Evolutionary conservation across 2,888 invertebrate species (phyloP), one percentile per base, ranked within the genome.

Genomic region (Iphiclides podalirius): DNA sequence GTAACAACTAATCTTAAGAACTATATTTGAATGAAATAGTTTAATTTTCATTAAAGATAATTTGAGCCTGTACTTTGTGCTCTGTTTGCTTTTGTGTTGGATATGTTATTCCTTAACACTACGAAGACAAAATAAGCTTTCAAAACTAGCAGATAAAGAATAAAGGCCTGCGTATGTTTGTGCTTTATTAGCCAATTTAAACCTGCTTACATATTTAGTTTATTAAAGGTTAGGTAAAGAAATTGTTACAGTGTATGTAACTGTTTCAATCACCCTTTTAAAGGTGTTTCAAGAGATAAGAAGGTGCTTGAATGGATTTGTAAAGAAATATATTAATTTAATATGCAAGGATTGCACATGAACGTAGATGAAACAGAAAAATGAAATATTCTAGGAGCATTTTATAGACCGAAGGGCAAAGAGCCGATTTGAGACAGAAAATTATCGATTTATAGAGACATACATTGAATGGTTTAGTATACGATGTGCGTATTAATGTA

Each of bases 51-150:
- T 61, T 67, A 69, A 62, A 67, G 70, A 72, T 61, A 68, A 64
- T 83, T 84, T 84, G 86, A 83, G 85, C 81, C 83, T 75, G 66
- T 55, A 51, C 50, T 81, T 86, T 87, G 87, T 83, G 86, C 82
- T 84, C 77, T 2, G 57, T 57, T 62, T 70, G 62, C 62, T 63
- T 68, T 79, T 76, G 78, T 78, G 75, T 64, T n/a, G 66, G 85
- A 87, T 87, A 87, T 86, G 87, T 87, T 64, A 55, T 80, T 85
- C 85, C 82, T 79, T 80, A 78, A 78, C 73, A 73, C 71, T 72
- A 72, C 70, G 58, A 52, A 57, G 52, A 34, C 26, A 23, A 20
- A 35, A 41, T 44, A 36, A 40, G 39, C 39, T 7, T 41, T 20
- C 36, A 42, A 42, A 11, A 41, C 35, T 13, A 15, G 6, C 33